A percentile compares a stretch with the other conserved stretches of the same genome.
phyloP scores from a whole-genome alignment of 2,888 invertebrate genomes.

The Aquatica leii region DNA sequence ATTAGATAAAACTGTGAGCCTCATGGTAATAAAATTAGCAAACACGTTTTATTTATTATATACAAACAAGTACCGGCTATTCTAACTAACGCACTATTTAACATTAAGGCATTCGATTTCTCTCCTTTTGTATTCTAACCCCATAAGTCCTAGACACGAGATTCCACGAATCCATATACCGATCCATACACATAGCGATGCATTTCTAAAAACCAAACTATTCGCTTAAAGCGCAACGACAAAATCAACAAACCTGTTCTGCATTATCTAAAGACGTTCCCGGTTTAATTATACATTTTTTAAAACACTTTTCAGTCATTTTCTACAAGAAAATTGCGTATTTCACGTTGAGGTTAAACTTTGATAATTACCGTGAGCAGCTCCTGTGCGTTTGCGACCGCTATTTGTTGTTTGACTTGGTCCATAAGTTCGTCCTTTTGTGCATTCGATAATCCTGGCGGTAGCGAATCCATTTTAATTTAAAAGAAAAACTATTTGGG shows the following conservation, averaged over 20 bases:
- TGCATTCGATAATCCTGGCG: constrained; percentile 67
- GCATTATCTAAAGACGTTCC: constrained; percentile 88
- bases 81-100: background rate
- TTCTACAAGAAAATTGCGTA: constrained; percentile 69
- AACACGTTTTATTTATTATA: constrained; percentile 3
- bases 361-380: constrained; percentile 74
- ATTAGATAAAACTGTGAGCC: background rate
- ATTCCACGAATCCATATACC: constrained; percentile 97
- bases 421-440: constrained; percentile 92
- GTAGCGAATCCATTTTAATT: constrained; percentile 67
- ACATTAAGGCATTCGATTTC: constrained; percentile 51
- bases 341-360: constrained; percentile 20
- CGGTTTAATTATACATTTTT: constrained; percentile 91
- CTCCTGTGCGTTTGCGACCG: constrained; percentile 93
- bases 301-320: constrained; percentile 98
- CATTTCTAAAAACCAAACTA: constrained; percentile 78
- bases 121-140: constrained; percentile 83
- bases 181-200: constrained; percentile 97
- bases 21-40: background rate
- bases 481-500: constrained; percentile 7
- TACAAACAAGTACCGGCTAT: background rate
- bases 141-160: constrained; percentile 90
- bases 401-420: constrained; percentile 94
- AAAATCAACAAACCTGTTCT: constrained; percentile 69
- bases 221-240: background rate